Evolutionary conservation across 1,140 invertebrate genomes (phyloP).

Genomic region (Aphis craccivora): DNA sequence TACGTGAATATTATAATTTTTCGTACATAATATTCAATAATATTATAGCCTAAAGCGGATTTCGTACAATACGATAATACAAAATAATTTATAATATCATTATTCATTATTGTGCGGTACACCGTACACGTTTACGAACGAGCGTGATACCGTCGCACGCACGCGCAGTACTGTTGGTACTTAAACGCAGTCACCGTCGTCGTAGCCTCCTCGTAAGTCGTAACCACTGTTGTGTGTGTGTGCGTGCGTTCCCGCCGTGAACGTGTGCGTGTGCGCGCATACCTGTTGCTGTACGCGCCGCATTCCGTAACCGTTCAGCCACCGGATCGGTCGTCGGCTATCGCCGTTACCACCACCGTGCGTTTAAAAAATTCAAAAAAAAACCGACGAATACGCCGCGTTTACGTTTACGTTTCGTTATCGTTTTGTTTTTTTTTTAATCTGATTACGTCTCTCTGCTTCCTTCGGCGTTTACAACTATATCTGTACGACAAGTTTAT

Average conservation of each 20-base stretch:
- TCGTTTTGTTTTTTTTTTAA: background rate
- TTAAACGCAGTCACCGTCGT: constrained; percentile 5
- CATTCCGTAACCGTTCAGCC: constrained; percentile 51
- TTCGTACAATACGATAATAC: background rate
- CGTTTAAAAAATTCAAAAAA: background rate
- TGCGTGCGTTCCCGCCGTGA: background rate
- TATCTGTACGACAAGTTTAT: background rate
- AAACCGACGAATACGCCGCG: background rate
- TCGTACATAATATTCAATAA: background rate
- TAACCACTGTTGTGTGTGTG: background rate
- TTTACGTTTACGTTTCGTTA: background rate
- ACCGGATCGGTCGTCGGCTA: constrained; percentile 27
- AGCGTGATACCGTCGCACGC: background rate
- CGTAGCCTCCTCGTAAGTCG: background rate
- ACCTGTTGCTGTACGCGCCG: constrained; percentile 21
- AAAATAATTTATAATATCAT: background rate
- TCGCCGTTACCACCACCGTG: background rate
- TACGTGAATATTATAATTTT: background rate
- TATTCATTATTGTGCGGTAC: background rate
- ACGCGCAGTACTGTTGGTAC: background rate
- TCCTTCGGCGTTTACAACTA: background rate
- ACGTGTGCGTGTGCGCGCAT: constrained; percentile 22
- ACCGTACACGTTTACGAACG: background rate
- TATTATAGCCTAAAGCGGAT: background rate
- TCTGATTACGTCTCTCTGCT: background rate